Evolutionary conservation across 1,140 invertebrate genomes (phyloP), one percentile per base, ranked within the genome.

Genomic region (Diorhabda elongata): DNA sequence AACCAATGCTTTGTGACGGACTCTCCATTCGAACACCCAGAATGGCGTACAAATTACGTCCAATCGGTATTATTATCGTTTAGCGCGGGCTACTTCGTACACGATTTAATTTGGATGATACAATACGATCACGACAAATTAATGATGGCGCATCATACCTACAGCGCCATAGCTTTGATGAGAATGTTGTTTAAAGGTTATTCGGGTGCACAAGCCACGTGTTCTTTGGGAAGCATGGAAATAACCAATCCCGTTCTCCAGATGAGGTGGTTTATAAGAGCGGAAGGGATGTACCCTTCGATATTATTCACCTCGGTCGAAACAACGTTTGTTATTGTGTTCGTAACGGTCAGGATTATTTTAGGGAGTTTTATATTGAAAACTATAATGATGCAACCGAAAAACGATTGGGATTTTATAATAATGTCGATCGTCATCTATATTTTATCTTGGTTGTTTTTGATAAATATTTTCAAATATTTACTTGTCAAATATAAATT

Each of bases 201-300:
- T 67, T 81, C 82, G 3, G 86, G 85, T 1, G 84, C 82, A 70
- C 84, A 84, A 45, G 84, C 84, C 5, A 79, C 81, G 4, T 86
- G 84, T 70, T 81, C 82, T 4, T 71, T 87, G 6, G 83, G 83
- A 2, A 75, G 83, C 56, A 76, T 87, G 78, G 86, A 88, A 81
- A 71, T 85, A 42, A 87, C 86, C 2, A 87, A 88, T 77, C 86
- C 86, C 43, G 76, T 86, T n/a, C 78, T 87, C 47, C 86, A 87
- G 80, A 75, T 76, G 2, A 77, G 86, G 76, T 87, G 86, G 86
- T 81, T 82, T 68, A 59, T 83, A 26, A 69, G 81, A 44, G 74
- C 73, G 3, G 72, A 75, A 52, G 80, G 81, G 11, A 79, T 78
- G 70, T 70, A 79, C 26, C 58, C 70, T 6, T 76, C 75, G 2